Evolutionary conservation across 2,113 vertebrate species (phyloP).

Genomic region (Pterophyllum scalare): DNA sequence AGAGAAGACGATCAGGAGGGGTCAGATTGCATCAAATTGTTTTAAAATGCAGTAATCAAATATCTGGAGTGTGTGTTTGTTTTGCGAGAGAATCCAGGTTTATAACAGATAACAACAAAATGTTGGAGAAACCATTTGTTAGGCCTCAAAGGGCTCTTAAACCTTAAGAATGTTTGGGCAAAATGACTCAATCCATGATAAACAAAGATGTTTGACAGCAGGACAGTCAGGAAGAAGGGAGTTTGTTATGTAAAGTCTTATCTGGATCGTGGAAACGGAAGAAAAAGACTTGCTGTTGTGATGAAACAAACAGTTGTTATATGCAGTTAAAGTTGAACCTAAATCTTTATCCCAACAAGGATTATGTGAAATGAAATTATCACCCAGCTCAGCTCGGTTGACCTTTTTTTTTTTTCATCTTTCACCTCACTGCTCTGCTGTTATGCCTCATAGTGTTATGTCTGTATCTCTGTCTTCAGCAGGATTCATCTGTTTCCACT

Average conservation of each 20-base stretch:
- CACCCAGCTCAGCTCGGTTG: not conserved
- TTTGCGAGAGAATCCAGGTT: conserved; percentile 19
- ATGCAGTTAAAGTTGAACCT: not conserved
- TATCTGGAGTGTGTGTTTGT: conserved; percentile 13
- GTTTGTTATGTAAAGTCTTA: too few species aligned
- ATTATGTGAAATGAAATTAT: not conserved
- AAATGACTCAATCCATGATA: conserved; percentile 1
- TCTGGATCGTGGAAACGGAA: too few species aligned
- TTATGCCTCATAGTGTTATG: not conserved
- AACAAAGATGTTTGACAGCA: not conserved
- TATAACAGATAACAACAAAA: conserved; percentile 13
- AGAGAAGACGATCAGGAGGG: not conserved
- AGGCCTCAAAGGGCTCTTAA: not conserved
- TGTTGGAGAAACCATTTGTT: not conserved
- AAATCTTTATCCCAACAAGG: not conserved
- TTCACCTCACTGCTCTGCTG: not conserved
- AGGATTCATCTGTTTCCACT: not conserved
- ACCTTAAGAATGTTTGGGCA: not conserved
- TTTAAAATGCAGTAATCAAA: conserved; percentile 23
- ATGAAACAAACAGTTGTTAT: not conserved
- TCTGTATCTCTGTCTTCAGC: not conserved
- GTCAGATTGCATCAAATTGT: conserved; percentile 21
- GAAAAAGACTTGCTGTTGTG: not conserved
- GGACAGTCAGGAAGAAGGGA: not conserved
- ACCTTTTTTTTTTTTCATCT: not conserved